Evolutionary conservation across 2,113 vertebrate species (phyloP), one percentile per base, ranked within the genome.

Genomic region (Callaeas wilsoni): DNA sequence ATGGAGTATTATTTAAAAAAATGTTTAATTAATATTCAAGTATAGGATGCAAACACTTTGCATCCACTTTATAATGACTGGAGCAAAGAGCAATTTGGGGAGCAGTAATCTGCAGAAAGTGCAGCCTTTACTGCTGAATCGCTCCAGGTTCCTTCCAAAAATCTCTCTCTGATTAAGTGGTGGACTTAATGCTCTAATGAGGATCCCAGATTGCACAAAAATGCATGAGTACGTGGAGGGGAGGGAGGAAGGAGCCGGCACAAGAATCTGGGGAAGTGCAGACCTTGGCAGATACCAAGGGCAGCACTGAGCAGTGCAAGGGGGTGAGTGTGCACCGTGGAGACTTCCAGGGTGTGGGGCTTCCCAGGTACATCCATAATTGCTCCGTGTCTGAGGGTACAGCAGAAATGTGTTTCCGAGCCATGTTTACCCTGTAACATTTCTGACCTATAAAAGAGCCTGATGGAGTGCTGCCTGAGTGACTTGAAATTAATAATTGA

Each of bases 401-500:
- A 44, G 32, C 60, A 94, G 71, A 47, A 50, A 67, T 60, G 74
- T 56, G 13, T 87, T 82, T 70, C 68, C 4, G 23, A 94, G n/a
- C 35, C 3, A 1, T 76, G 63, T 88, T 96, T 92, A 80, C 62
- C 64, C 49, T 18, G 37, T 84, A 87, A 78, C 50, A 49, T 46
- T 93, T 94, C 81, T 94, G 76, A 89, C 92, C 92, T 90, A 49
- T 56, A 69, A 89, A 90, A 49, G 52, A 93, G 69, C 57, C 69
- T 92, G 92, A 89, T 84, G 88, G 79, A 94, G 70, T 59, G 37
- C 81, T 76, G 79, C 89, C 67, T 92, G 91, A 94, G 65, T 92
- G 71, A 87, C 76, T 89, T 57, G 85, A 92, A 94, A 95, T 96
- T 95, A 95, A 90, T 95, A 93, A 95, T 94, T 94, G 83, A 94